phyloP scores from a whole-genome alignment of 1,140 invertebrate genomes.

The Hypsibius dujardini region DNA sequence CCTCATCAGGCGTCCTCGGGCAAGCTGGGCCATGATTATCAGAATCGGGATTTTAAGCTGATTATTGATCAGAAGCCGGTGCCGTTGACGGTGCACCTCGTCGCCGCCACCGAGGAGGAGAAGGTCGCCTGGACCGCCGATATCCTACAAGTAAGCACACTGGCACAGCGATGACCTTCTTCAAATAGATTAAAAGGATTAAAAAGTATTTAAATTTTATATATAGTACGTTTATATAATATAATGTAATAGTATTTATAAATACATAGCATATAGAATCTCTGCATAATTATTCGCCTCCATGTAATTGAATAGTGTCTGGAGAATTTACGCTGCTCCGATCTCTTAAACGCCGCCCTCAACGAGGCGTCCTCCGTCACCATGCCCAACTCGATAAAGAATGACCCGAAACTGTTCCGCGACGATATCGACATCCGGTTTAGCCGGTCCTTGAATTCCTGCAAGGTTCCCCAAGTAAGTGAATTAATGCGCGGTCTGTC shows the following conservation, averaged over 20 bases:
- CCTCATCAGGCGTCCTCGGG: conserved; percentile 22
- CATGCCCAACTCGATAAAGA: conserved; percentile 59
- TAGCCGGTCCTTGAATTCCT: conserved; percentile 69
- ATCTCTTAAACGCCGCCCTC: conserved; percentile 55
- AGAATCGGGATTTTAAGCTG: conserved; percentile 73
- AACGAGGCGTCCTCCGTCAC: conserved; percentile 60
- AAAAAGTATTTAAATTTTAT: too few species aligned
- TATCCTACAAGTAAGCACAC: conserved; percentile 49
- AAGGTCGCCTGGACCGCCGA: conserved; percentile 87
- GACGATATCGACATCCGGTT: conserved; percentile 84
- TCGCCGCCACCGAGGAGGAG: conserved; percentile 62
- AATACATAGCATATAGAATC: too few species aligned
- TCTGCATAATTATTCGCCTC: too few species aligned
- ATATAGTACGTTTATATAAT: too few species aligned
- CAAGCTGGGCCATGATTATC: conserved; percentile 35
- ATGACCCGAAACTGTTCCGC: conserved; percentile 71
- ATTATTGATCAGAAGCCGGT: conserved; percentile 51
- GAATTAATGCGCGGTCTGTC: too few species aligned
- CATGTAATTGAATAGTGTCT: conserved; percentile 49
- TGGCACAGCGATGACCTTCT: background rate
- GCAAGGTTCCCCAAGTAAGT: conserved; percentile 50
- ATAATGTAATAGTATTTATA: too few species aligned
- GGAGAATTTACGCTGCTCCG: conserved; percentile 79
- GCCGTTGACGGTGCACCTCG: conserved; percentile 49
- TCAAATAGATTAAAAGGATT: too few species aligned